phyloP scores from a whole-genome alignment of 2,113 vertebrate genomes.

The Catagonus wagneri region DNA sequence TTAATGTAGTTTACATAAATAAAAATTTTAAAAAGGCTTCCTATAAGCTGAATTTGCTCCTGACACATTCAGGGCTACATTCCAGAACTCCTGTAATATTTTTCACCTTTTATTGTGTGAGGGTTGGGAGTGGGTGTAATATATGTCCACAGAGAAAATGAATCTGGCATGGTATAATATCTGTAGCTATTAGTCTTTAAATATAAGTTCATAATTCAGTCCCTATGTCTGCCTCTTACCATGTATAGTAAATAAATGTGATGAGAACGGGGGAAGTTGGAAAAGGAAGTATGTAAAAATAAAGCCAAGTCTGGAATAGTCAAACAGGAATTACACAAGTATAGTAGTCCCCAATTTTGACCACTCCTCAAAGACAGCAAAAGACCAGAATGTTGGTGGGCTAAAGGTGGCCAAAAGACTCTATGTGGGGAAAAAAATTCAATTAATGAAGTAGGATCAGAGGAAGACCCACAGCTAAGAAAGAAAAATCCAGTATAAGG shows the following conservation, averaged over 20 bases:
- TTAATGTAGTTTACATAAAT: not conserved
- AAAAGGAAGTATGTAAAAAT: conserved; percentile 19
- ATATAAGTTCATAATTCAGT: not conserved
- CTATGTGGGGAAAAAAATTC: not conserved
- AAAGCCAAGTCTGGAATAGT: conserved; percentile 32
- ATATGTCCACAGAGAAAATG: not conserved
- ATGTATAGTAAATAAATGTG: rapidly evolving
- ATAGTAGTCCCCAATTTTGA: not conserved
- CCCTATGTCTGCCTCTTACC: not conserved
- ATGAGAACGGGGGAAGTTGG: not conserved
- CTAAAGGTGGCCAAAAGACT: not conserved
- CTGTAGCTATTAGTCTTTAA: not conserved
- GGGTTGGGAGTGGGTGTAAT: too few relatives aligned
- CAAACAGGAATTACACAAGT: not conserved
- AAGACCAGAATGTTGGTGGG: not conserved
- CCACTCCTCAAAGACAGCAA: not conserved
- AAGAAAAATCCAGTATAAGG: conserved; percentile 3
- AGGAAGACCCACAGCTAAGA: conserved; percentile 48
- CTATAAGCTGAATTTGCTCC: not conserved
- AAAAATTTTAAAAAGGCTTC: not conserved
- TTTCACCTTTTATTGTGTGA: not conserved
- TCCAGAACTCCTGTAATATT: not conserved
- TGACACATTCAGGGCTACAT: not conserved
- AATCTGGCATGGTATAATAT: not conserved
- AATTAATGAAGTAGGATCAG: conserved; percentile 26